Conservation (phyloP, 2,888 invertebrate genomes). For the Andrena marginata region DNA sequence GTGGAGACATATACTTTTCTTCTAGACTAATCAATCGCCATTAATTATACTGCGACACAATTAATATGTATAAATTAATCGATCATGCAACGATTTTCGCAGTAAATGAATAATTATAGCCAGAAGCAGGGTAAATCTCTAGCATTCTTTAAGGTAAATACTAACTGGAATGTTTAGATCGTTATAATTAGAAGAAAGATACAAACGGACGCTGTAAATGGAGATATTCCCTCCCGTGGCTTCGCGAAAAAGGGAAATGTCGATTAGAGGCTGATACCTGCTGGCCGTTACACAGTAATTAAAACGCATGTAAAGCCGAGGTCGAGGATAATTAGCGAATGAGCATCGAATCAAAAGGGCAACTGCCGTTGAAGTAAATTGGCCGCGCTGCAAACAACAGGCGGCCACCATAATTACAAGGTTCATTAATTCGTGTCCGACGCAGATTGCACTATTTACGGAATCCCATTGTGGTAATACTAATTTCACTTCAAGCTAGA, state of each 20-base stretch:
- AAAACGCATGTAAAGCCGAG: slow-evolving; percentile 35
- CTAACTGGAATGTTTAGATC: neutral
- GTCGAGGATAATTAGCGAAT: slow-evolving; percentile 42
- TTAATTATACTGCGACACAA: too few relatives aligned
- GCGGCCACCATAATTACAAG: slow-evolving; percentile 29
- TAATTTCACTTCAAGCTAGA: slow-evolving; percentile 23
- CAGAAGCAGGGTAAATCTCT: neutral
- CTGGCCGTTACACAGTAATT: slow-evolving; percentile 27
- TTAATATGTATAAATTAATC: too few relatives aligned
- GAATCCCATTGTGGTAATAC: slow-evolving; percentile 26
- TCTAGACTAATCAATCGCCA: too few relatives aligned
- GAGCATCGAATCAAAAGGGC: slow-evolving; percentile 42
- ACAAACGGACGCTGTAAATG: neutral
- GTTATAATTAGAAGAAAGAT: neutral
- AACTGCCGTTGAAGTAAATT: slow-evolving; percentile 44
- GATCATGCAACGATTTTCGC: too few relatives aligned
- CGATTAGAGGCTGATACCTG: slow-evolving; percentile 17
- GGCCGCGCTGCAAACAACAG: slow-evolving; percentile 43
- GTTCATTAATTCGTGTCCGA: slow-evolving; percentile 41
- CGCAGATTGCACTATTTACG: slow-evolving; percentile 21
- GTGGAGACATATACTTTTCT: too few relatives aligned
- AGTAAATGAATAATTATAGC: too few relatives aligned
- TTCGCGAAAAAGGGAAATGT: neutral
- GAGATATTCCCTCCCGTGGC: neutral
- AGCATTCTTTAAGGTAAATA: neutral